A percentile compares a stretch with the other conserved stretches of the same genome.
These are phyloP conservation scores for Rhimphoctona megacephalus DNA, from an alignment of 2,888 invertebrate species.

Conservation along the genomic window DNA sequence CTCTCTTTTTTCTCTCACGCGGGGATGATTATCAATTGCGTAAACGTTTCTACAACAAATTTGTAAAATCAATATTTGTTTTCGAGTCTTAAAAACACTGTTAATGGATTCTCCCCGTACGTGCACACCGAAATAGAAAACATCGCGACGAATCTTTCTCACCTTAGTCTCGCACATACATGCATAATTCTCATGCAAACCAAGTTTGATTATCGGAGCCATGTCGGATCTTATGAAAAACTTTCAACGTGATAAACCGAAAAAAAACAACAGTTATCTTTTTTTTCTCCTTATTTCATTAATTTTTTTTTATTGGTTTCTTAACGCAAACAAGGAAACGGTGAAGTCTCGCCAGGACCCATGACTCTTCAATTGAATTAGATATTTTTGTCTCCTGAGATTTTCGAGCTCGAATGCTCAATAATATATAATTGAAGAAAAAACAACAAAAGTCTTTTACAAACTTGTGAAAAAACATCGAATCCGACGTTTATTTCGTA, in stretches of 20 bases:
- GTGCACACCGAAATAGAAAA: not conserved
- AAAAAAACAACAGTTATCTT: not conserved
- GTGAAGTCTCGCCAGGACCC: slow-evolving; percentile 2
- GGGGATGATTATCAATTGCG: slow-evolving; percentile 77
- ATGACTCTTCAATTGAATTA: not conserved
- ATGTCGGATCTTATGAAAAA: slow-evolving; percentile 11
- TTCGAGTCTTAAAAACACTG: slow-evolving; percentile 74
- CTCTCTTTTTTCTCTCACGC: slow-evolving; percentile 4
- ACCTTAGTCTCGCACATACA: not conserved
- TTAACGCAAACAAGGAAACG: not conserved
- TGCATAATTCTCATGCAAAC: not conserved
- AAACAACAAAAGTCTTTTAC: not conserved
- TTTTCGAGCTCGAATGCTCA: not conserved
- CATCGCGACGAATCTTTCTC: not conserved
- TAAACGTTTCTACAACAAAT: slow-evolving; percentile 76
- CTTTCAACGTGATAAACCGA: slow-evolving; percentile 8
- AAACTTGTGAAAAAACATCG: not conserved
- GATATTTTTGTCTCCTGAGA: not conserved
- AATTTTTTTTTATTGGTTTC: not conserved
- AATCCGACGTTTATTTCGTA: not conserved
- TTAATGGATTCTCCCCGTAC: slow-evolving; percentile 74
- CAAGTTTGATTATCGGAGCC: slow-evolving; percentile 16
- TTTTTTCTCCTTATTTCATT: not conserved
- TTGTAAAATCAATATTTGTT: slow-evolving; percentile 78
- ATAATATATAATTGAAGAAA: not conserved